Conservation (phyloP, 2,113 vertebrate genomes). For the Platysternon megacephalum region DNA sequence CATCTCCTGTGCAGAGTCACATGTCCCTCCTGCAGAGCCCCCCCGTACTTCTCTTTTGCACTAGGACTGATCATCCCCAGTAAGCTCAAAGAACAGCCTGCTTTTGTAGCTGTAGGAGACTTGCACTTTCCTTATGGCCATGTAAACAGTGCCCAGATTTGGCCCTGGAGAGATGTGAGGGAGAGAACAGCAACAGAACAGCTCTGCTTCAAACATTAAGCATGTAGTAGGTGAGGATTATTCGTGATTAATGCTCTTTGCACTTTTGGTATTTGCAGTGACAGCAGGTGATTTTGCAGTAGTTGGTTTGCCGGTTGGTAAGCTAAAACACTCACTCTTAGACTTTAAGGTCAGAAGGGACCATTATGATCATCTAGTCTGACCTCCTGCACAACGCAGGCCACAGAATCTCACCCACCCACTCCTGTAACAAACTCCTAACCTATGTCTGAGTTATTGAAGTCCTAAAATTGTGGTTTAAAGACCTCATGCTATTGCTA, state of each 20-base stretch:
- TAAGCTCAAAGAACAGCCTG: background rate
- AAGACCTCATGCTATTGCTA: background rate
- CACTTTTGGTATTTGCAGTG: background rate
- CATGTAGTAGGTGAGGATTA: background rate
- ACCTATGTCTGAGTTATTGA: too few relatives aligned
- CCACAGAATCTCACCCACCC: too few relatives aligned
- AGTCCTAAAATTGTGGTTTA: too few relatives aligned
- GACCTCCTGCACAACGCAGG: too few relatives aligned
- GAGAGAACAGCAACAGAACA: background rate
- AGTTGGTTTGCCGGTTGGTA: background rate
- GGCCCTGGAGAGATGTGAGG: background rate
- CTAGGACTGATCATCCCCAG: background rate
- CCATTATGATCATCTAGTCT: too few relatives aligned
- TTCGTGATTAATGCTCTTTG: background rate
- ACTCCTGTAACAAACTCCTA: too few relatives aligned
- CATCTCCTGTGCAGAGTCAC: background rate
- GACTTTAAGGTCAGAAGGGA: too few relatives aligned
- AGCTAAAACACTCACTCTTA: background rate
- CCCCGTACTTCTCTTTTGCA: background rate
- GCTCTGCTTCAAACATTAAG: background rate
- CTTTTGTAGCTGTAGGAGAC: background rate
- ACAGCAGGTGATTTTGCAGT: background rate
- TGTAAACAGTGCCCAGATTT: background rate
- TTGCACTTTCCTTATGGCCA: background rate
- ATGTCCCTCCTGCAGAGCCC: background rate